Evolutionary conservation across 2,113 vertebrate genomes (phyloP), one percentile per base, ranked within the genome.

Genomic region (Rhinoderma darwinii): DNA sequence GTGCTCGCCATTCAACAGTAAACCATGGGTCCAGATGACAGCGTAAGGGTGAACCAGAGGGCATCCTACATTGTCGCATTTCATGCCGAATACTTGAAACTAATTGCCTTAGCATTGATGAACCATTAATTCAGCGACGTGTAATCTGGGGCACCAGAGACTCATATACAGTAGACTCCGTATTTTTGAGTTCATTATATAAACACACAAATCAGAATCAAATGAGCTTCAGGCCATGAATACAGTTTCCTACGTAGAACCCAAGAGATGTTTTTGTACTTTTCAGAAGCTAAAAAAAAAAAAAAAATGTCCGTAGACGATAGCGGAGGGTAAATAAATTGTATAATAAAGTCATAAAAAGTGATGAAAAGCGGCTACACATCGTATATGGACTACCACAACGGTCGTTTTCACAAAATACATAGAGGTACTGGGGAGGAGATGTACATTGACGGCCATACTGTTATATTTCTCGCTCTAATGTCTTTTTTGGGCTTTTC

Each of bases 311-410:
- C 59, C 35, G 1, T 51, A 44, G 4, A 73, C 27, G 10, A 72
- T 81, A 32, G 76, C 89, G 82, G 75, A 90, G 88, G 6, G 50
- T 88, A 93, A 92, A 93, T 90, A 92, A 92, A 93, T 68, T n/a
- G 83, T 70, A 88, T 88, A 89, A 90, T 90, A 75, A 88, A 92
- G 89, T 90, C 89, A 88, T 92, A 90, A 90, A 90, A 89, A 68
- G 27, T 76, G 89, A 90, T 89, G 88, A 79, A 93, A 92, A 90
- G 43, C 8, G 89, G 32, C 5, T 1, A 30, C 63, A 18, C 56
- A 20, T 51, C 17, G 50, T 51, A 18, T 51, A 10, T 51, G 2
- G 5, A 4, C 17, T 14, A 51, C 1, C 80, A 86, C 73, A 87
- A 83, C 47, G 35, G 18, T 91, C 91, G 18, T 63, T 79, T 93